Evolutionary conservation across 2,797 vertebrate species (phyloP), one percentile per base, ranked within the genome.

Genomic region (Esox masquinongy): DNA sequence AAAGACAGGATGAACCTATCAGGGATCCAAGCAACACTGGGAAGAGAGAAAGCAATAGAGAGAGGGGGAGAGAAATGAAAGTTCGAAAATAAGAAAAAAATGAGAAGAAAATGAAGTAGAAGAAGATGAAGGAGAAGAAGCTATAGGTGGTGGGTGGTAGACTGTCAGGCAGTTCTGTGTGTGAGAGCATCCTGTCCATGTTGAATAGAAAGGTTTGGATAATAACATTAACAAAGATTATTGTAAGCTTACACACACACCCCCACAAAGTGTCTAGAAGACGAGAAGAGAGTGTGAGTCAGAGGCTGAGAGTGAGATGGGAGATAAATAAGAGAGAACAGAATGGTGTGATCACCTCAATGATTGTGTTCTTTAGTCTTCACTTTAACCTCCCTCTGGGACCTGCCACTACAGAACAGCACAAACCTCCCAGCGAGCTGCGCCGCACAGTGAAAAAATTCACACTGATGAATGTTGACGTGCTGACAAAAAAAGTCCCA

Each of bases 401-500:
- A 47, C n/a, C 67, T 47, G 36, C 67, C 19, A 47, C 68, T n/a
- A 9, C 12, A 7, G 15, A 61, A 61, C 56, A 0, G 14, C 68
- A 22, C 68, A 6, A 12, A 43, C 17, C 67, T 69, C 68, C 43
- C 68, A 22, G 9, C 19, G 16, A 68, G 36, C 26, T 8, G 17
- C 63, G 29, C 64, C 63, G 8, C 73, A n/a, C 12, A 6, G 31
- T 8, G 66, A 39, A 50, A 64, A 8, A 31, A 34, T 36, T 14
- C 53, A 72, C 29, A 36, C 70, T 72, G 82, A 77, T 72, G 61
- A 5, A 50, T 43, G 73, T 50, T 77, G 78, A 78, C 59, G 4
- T 72, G 43, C 69, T 74, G 79, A 83, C 80, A 77, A 74, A 83
- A 79, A 59, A 19, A 14, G 47, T 79, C 70, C 74, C 49, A n/a